phyloP scores from a whole-genome alignment of 2,797 vertebrate genomes.

The Sparidentex hasta region DNA sequence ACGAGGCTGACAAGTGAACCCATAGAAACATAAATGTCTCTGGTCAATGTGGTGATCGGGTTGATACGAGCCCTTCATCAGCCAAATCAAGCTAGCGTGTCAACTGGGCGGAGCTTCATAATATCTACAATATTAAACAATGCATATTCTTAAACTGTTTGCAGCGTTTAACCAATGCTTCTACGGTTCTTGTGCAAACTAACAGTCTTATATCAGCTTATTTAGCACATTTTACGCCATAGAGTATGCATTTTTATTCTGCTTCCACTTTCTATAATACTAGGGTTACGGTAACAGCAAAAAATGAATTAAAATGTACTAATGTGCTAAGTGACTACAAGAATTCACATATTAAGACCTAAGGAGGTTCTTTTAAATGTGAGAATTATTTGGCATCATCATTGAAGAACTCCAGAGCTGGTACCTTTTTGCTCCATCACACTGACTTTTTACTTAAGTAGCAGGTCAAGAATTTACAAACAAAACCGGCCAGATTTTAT shows the following conservation, averaged over 20 bases:
- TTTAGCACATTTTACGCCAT: not conserved
- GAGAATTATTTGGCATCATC: too few species aligned
- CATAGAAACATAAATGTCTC: too few species aligned
- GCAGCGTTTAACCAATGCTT: not conserved
- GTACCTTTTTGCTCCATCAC: not conserved
- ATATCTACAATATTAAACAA: not conserved
- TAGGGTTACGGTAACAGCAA: not conserved
- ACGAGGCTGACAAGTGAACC: too few species aligned
- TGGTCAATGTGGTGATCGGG: too few species aligned
- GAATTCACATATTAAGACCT: too few species aligned
- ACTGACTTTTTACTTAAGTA: not conserved
- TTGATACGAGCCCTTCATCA: too few species aligned
- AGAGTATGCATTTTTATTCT: not conserved
- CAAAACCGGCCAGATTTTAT: not conserved
- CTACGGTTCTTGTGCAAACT: not conserved
- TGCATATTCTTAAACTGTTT: too few species aligned
- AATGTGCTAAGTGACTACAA: too few species aligned
- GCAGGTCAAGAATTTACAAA: not conserved
- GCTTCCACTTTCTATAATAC: not conserved
- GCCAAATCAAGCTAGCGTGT: too few species aligned
- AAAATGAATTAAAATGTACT: too few species aligned
- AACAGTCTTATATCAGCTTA: not conserved
- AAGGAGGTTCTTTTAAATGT: too few species aligned
- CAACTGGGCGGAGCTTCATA: not conserved
- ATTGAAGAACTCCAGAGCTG: too few species aligned